These are phyloP conservation scores for Tetramorium parvispinum DNA, from an alignment of 1,140 invertebrate genomes.

Conservation along the genomic window DNA sequence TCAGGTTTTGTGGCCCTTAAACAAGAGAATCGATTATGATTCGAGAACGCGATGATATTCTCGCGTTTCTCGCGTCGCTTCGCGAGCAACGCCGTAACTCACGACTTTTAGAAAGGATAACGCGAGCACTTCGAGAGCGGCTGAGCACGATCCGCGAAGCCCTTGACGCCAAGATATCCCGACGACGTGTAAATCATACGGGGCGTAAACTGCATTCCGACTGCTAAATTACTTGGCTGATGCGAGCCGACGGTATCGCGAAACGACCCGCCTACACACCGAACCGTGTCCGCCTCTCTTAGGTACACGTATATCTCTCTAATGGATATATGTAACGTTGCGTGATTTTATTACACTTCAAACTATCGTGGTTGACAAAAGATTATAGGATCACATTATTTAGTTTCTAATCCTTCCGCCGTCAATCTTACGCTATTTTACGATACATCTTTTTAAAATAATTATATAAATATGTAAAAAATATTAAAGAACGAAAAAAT, in stretches of 20 bases:
- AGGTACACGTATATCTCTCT: background rate
- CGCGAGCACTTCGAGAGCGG: conserved; percentile 15
- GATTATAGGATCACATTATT: background rate
- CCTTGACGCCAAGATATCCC: conserved; percentile 62
- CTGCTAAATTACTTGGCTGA: conserved; percentile 68
- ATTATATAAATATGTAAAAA: background rate
- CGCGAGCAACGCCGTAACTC: conserved; percentile 10
- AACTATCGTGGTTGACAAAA: background rate
- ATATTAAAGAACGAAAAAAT: background rate
- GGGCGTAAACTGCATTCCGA: conserved; percentile 65
- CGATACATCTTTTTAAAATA: background rate
- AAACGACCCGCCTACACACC: conserved; percentile 59
- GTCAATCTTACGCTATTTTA: background rate
- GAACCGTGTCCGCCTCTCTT: conserved; percentile 33
- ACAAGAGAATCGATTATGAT: background rate
- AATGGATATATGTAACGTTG: conserved; percentile 1
- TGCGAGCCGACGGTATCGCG: conserved; percentile 54
- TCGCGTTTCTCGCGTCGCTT: background rate
- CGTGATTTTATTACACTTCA: background rate
- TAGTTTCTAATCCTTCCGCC: background rate
- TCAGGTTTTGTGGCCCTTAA: background rate
- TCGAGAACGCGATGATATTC: background rate
- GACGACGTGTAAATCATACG: conserved; percentile 68
- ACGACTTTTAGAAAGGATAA: conserved; percentile 1
- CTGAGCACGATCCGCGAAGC: conserved; percentile 54